Evolutionary conservation across 2,888 invertebrate genomes (phyloP), one percentile per base, ranked within the genome.

Genomic region (Hydriomena furcata): DNA sequence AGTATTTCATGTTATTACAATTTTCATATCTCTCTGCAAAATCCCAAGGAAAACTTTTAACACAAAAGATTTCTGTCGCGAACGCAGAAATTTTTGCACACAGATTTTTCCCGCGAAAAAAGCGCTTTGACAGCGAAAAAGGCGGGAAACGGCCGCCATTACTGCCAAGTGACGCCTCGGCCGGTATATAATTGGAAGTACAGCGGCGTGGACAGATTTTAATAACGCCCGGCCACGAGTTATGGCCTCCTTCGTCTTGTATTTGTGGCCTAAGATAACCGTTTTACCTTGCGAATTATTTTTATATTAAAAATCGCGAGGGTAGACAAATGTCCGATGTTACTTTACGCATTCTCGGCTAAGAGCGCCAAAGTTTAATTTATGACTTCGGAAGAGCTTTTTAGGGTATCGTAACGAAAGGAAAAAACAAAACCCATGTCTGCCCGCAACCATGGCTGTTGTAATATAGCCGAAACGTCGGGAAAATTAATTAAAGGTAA

Each of bases 121-220:
- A 83, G 70, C 71, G 84, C 85, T 78, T 73, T 86, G 87, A 86
- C 87, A 88, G 88, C 88, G 86, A 84, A 87, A 88, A 88, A 83
- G 85, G 88, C 86, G 87, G 87, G 84, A 84, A n/a, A 77, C 76
- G 71, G 74, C 64, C 68, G 89, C 91, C 92, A 92, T 93, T 92
- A 91, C 88, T 79, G 80, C 81, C 93, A 93, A 93, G 92, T 92
- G 93, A 92, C 92, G 92, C 92, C 77, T 63, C 76, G 79, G 76
- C 75, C 75, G 73, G 59, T 52, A 63, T 67, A 68, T 73, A 72
- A 72, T 73, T 72, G 73, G 65, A 59, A 58, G 56, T 41, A 61
- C 63, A 58, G 11, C 24, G 36, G 63, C 60, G 69, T 68, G 69
- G 68, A 66, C 64, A 68, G 66, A 67, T 71, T 73, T 73, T 73